phyloP scores from a whole-genome alignment of 1,140 invertebrate genomes.

The Dreissena rostriformis region DNA sequence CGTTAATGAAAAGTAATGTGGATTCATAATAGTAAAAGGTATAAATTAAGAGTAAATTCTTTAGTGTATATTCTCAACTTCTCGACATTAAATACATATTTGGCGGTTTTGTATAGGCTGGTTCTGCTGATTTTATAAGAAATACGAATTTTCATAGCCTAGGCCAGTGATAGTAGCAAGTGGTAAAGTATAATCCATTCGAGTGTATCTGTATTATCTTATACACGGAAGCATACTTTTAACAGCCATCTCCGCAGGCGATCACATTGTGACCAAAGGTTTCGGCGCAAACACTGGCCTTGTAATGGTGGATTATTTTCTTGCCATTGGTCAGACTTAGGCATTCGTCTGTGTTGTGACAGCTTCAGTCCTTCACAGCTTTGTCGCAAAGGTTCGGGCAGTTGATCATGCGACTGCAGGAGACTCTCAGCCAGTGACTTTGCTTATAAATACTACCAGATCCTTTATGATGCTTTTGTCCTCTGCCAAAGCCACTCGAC shows the following conservation, averaged over 20 bases:
- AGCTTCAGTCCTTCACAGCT: not conserved
- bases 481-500: not conserved
- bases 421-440: not conserved
- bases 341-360: not conserved
- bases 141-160: too few relatives aligned
- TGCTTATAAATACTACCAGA: not conserved
- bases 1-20: too few relatives aligned
- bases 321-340: not conserved
- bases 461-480: not conserved
- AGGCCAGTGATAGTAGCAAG: too few relatives aligned
- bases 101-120: too few relatives aligned
- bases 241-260: not conserved
- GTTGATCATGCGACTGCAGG: not conserved
- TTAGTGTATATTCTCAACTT: too few relatives aligned
- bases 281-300: constrained; percentile 1
- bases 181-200: too few relatives aligned
- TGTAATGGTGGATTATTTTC: not conserved
- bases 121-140: too few relatives aligned
- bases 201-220: too few relatives aligned
- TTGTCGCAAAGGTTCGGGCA: constrained; percentile 8
- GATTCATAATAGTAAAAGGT: too few relatives aligned
- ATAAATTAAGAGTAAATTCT: too few relatives aligned
- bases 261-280: not conserved
- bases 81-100: too few relatives aligned
- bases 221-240: too few relatives aligned